Conservation (phyloP, 2,113 vertebrate species). For the Cyanoramphus novaezelandiae region DNA sequence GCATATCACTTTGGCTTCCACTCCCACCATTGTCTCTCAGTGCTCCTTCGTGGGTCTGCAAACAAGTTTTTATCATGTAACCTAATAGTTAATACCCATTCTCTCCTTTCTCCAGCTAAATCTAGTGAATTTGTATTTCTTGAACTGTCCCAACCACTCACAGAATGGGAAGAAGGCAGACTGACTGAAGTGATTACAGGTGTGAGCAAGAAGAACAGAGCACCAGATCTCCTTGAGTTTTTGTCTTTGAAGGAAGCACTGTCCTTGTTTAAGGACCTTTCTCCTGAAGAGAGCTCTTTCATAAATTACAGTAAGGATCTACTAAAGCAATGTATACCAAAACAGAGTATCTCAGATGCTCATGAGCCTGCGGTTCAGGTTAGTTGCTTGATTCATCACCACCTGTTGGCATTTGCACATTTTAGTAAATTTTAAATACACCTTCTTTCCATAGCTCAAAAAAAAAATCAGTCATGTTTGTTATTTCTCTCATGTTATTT, state of each 20-base stretch:
- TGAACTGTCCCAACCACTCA: conserved; percentile 65
- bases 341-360: conserved; percentile 4
- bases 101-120: conserved; percentile 67
- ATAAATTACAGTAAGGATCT: conserved; percentile 49
- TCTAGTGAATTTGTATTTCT: conserved; percentile 77
- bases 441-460: neutral
- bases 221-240: conserved; percentile 64
- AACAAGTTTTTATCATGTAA: neutral
- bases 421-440: neutral
- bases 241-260: conserved; percentile 71
- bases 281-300: conserved; percentile 74
- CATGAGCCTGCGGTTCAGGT: conserved; percentile 65
- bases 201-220: conserved; percentile 70
- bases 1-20: neutral
- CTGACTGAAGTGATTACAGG: conserved; percentile 69
- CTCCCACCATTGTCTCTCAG: neutral
- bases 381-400: neutral
- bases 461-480: neutral
- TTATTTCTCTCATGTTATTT: neutral
- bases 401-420: neutral
- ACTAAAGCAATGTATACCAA: conserved; percentile 1
- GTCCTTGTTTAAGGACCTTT: conserved; percentile 70
- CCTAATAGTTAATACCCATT: neutral
- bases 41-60: neutral
- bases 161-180: conserved; percentile 62